Base-by-base conservation (phyloP, 2,888 invertebrate genomes). In the Geophilus truncorum region DNA sequence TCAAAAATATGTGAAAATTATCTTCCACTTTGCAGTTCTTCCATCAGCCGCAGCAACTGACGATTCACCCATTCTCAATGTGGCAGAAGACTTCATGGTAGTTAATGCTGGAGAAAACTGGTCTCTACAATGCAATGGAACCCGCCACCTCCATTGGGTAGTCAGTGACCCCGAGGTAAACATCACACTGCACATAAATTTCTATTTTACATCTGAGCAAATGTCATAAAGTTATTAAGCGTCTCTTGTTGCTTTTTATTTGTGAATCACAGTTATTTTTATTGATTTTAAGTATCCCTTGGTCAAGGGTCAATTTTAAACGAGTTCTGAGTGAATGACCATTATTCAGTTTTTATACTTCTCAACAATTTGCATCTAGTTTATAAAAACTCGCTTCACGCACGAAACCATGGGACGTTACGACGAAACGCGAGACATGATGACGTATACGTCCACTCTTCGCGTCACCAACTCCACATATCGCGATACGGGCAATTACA, bases 41-140 rank as follows among this genome's bases (percentile, higher is more conserved):
- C 21, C 23, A 5, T 57, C 12, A 5, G 76, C 25, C 18, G 32
- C 6, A 30, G 9, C n/a, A 28, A 30, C n/a, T 32, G 76, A 76
- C 7, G 32, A 28, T 1, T 30, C 7, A 6, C 76, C 76, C 6
- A 15, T 18, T n/a, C 30, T 76, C 28, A 76, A 76, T n/a, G n/a
- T 76, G 15, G 30, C 76, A 25, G 76, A 28, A 9, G n/a, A 30
- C 10, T 76, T 32, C 34, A 30, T 15, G 15, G 32, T 76, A 30
- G 76, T 76, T 4, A 76, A 76, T n/a, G 76, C 76, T n/a, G 76
- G 76, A n/a, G 76, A 76, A 7, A 76, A 18, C 32, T 76, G 76
- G 76, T 9, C 30, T 21, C 76, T 76, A 9, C 76, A 34, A 34
- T 76, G 76, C 15, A 34, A 76, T 15, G 76, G 76, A 76, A 76